phyloP scores from a whole-genome alignment of 2,113 vertebrate species.

The Ploceus nigricollis region DNA sequence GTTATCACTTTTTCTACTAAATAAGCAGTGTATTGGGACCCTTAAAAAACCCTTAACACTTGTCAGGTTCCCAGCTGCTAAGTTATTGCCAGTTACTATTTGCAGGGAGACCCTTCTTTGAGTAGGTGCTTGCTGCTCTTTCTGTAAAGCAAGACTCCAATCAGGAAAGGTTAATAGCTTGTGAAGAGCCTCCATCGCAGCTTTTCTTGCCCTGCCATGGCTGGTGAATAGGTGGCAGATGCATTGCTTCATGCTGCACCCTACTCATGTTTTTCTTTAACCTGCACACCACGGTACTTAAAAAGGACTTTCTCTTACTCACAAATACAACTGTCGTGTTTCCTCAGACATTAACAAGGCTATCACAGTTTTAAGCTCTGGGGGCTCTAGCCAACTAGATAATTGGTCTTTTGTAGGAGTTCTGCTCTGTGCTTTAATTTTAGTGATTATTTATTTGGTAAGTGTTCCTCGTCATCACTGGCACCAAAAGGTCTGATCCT shows the following conservation, averaged over 20 bases:
- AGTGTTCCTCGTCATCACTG: not conserved
- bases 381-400: not conserved
- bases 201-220: slow-evolving; percentile 18
- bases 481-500: not conserved
- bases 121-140: slow-evolving; percentile 31
- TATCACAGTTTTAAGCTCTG: not conserved
- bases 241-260: not conserved
- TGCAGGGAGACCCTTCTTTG: not conserved
- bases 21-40: not conserved
- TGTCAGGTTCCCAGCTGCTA: not conserved
- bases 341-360: not conserved
- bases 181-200: slow-evolving; percentile 15
- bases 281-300: not conserved
- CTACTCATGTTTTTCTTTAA: not conserved
- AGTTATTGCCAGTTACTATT: slow-evolving; percentile 33
- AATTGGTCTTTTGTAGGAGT: not conserved
- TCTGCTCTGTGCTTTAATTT: not conserved
- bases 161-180: slow-evolving; percentile 70
- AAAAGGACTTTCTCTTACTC: not conserved
- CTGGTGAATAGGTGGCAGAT: slow-evolving; percentile 18
- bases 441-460: not conserved
- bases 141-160: slow-evolving; percentile 57
- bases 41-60: not conserved
- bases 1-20: not conserved
- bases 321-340: not conserved